Base-by-base conservation (phyloP, 1,140 invertebrate species). In the Drosophila ohnishii region DNA sequence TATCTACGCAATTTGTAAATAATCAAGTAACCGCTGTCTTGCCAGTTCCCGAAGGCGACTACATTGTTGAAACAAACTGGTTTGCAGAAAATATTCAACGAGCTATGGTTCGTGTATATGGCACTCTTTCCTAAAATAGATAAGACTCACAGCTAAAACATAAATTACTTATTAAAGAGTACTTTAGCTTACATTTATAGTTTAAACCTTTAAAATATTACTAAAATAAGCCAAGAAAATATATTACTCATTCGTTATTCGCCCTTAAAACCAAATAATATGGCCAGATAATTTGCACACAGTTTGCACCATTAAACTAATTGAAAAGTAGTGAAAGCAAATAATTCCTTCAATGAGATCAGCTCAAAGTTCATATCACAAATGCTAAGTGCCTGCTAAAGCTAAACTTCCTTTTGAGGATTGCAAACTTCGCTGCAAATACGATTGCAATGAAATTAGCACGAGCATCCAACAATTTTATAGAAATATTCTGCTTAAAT, bases 401-500 rank as follows among this genome's bases (percentile, higher is more conserved):
- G 44, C 2, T 40, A 13, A 71, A 48, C 35, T 71, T 28, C 8
- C 14, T 13, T 45, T 22, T 11, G 10, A 35, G 39, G 8, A 45
- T 19, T 30, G 14, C 35, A 30, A 69, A 69, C 62, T 44, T 67
- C 16, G 0, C 10, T 48, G 30, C 22, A 19, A 67, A 58, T 69
- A 28, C 48, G 42, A 42, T 10, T 50, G 42, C 44, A 71, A 30
- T 70, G 28, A 59, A 71, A 71, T 48, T 59, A 71, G 67, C 22
- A 22, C 3, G 16, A 69, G 34, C 47, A 53, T 44, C 13, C 45
- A 69, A 35, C 42, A 58, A 37, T 58, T 70, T 48, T 58, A 39
- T 45, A 58, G 50, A 58, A 70, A 59, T 70, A 69, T 59, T 71
- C 44, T 30, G 51, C 65, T 71, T 71, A 71, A 71, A 71, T 71